Percentiles rank a stretch among this genome's conserved stretches.
phyloP scores from a whole-genome alignment of 2,888 invertebrate species.

The Lathronympha strigana region DNA sequence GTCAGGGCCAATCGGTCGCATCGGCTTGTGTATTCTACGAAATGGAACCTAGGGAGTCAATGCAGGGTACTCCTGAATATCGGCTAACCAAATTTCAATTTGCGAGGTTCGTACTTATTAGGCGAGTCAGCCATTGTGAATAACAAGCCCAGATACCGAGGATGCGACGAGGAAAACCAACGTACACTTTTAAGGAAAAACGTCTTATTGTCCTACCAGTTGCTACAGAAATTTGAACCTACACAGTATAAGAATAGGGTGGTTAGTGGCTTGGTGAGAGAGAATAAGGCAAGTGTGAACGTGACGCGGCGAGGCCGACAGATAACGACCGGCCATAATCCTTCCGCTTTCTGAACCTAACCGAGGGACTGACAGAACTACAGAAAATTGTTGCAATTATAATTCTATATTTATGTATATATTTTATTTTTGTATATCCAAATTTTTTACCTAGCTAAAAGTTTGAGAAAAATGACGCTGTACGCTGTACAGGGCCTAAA shows the following conservation, averaged over 20 bases:
- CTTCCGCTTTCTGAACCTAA: slow-evolving; percentile 28
- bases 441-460: neutral
- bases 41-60: too few relatives aligned
- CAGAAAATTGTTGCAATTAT: slow-evolving; percentile 19
- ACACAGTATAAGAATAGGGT: neutral
- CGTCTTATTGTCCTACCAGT: neutral
- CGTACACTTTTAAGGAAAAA: slow-evolving; percentile 1
- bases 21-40: too few relatives aligned
- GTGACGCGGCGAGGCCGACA: slow-evolving; percentile 30
- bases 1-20: too few relatives aligned
- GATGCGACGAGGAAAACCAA: slow-evolving; percentile 41
- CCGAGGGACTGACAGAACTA: slow-evolving; percentile 5
- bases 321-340: slow-evolving; percentile 33
- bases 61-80: too few relatives aligned
- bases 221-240: neutral
- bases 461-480: neutral
- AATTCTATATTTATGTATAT: slow-evolving; percentile 7
- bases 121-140: neutral
- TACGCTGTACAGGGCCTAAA: too few relatives aligned
- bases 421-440: too few relatives aligned
- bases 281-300: slow-evolving; percentile 19
- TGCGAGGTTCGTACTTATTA: too few relatives aligned
- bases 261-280: neutral
- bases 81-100: too few relatives aligned
- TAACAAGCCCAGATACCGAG: slow-evolving; percentile 18